Conservation (phyloP, 2,797 vertebrate species). For the Ammospiza maritima region DNA sequence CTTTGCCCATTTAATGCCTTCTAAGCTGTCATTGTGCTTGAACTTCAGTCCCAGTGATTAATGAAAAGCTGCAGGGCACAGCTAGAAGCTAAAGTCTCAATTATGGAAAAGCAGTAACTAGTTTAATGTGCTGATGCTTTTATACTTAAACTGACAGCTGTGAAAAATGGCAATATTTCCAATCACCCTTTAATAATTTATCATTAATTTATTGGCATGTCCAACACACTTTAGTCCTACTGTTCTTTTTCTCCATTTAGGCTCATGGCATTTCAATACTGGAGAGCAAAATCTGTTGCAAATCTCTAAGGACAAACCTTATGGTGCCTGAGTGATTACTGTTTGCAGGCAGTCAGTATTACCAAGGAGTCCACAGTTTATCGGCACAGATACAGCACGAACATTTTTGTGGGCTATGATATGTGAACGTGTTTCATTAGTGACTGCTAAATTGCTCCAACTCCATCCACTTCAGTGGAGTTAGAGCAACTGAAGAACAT, state of each 20-base stretch:
- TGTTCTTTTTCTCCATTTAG: slow-evolving; percentile 72
- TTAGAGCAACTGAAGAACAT: not conserved
- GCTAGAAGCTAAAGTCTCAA: slow-evolving; percentile 98
- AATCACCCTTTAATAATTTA: slow-evolving; percentile 97
- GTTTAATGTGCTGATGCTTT: slow-evolving; percentile 97
- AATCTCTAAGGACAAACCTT: slow-evolving; percentile 3
- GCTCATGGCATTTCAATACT: slow-evolving; percentile 53
- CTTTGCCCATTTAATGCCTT: slow-evolving; percentile 90
- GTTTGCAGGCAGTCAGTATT: not conserved
- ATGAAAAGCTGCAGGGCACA: slow-evolving; percentile 98
- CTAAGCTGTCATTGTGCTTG: slow-evolving; percentile 92
- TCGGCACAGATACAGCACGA: not conserved
- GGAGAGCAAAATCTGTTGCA: slow-evolving; percentile 62
- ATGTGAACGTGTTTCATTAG: not conserved
- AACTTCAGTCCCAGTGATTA: slow-evolving; percentile 95
- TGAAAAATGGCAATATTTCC: slow-evolving; percentile 99
- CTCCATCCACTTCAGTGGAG: not conserved
- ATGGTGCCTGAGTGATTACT: not conserved
- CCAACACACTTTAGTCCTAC: slow-evolving; percentile 78
- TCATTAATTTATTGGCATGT: slow-evolving; percentile 94
- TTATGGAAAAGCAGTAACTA: slow-evolving; percentile 99
- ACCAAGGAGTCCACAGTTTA: slow-evolving; percentile 3
- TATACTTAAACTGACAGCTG: slow-evolving; percentile 93
- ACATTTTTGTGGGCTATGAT: not conserved
- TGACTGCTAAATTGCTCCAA: slow-evolving; percentile 12